A percentile compares a stretch with the other conserved stretches of the same genome.
These are phyloP conservation scores for Ptyas mucosa DNA, from an alignment of 2,113 vertebrate genomes.

Conservation along the genomic window DNA sequence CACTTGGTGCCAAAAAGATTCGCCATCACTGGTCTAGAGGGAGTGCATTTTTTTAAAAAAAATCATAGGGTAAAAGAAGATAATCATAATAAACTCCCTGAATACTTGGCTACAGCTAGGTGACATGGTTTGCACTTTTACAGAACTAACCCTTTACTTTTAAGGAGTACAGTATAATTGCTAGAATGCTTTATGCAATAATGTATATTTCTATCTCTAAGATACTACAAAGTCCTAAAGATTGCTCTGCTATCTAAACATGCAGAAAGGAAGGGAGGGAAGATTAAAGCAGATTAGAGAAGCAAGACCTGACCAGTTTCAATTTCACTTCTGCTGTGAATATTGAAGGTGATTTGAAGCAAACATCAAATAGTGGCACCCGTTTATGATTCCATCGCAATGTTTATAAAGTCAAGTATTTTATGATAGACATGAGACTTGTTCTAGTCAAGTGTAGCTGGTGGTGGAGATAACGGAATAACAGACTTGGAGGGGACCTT, in stretches of 20 bases:
- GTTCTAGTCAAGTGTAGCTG: neutral
- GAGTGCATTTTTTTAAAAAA: neutral
- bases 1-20: too few relatives aligned
- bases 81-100: too few relatives aligned
- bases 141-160: slow-evolving; percentile 19
- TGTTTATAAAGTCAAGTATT: neutral
- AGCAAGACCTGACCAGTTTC: neutral
- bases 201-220: slow-evolving; percentile 1
- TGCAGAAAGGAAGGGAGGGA: rapidly evolving
- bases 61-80: neutral
- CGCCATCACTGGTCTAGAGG: neutral
- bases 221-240: neutral
- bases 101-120: neutral
- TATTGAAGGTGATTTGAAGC: neutral
- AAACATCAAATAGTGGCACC: neutral
- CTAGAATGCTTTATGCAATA: neutral
- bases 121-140: slow-evolving; percentile 30
- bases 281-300: neutral
- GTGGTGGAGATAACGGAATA: neutral
- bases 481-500: too few relatives aligned
- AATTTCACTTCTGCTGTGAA: neutral
- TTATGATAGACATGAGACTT: neutral
- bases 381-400: neutral
- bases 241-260: neutral
- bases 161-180: slow-evolving; percentile 46